Evolutionary conservation across 2,797 vertebrate genomes (phyloP).

Genomic region (Thripadectes ignobilis): DNA sequence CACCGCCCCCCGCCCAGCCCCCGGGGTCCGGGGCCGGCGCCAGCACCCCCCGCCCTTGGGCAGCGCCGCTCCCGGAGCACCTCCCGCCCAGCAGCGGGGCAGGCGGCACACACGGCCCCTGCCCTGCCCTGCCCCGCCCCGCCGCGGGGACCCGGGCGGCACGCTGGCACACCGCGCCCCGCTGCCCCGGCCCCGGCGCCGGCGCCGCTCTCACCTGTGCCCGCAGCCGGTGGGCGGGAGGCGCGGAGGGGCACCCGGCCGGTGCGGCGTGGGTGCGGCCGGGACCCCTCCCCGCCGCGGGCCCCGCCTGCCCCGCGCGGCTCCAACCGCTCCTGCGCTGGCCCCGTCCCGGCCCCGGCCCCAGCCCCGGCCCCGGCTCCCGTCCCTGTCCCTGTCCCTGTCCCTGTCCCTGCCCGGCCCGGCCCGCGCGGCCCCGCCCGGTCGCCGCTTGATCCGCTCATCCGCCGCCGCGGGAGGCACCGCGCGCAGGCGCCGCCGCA

Average conservation of each 20-base stretch:
- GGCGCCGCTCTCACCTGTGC: not conserved
- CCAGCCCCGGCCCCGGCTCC: too few species aligned
- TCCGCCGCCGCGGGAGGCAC: not conserved
- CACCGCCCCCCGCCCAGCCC: not conserved
- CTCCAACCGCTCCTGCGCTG: not conserved
- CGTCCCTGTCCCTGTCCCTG: too few species aligned
- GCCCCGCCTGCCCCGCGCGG: not conserved
- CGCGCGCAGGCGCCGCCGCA: not conserved
- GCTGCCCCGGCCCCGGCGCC: not conserved
- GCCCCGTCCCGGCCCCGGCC: not conserved
- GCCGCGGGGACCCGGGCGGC: not conserved
- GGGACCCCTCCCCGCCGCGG: not conserved
- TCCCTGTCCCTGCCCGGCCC: too few species aligned
- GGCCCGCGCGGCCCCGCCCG: not conserved
- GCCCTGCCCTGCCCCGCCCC: not conserved
- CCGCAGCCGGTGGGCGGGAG: not conserved
- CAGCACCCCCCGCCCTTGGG: not conserved
- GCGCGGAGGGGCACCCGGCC: not conserved
- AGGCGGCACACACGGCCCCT: too few species aligned
- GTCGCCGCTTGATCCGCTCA: conserved; percentile 26
- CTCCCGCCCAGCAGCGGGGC: too few species aligned
- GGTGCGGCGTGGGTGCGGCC: not conserved
- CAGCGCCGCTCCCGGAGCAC: not conserved
- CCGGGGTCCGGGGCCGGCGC: not conserved
- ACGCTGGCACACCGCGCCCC: not conserved